Evolutionary conservation across 2,888 invertebrate genomes (phyloP), one percentile per base, ranked within the genome.

Genomic region (Alviniconcha strummeri): DNA sequence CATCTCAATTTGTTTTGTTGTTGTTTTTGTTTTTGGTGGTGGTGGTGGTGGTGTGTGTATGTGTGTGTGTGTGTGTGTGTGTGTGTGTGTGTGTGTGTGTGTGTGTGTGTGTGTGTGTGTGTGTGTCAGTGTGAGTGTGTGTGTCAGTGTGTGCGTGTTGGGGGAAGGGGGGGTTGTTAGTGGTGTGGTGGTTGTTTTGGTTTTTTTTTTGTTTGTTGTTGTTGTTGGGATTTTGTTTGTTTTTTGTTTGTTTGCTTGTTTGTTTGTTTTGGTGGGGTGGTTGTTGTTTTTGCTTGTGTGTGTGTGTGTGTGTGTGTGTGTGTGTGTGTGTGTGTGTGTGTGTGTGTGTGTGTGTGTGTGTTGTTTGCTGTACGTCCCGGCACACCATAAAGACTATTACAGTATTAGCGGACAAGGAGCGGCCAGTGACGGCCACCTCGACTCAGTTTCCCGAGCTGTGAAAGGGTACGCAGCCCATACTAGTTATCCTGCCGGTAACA

Each of bases 261-360:
- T 71, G 71, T 19, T 9, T 3, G 36, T 36, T 36, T 36, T 36
- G 36, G 36, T 36, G 36, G 36, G 36, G 36, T 36, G 0, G 36
- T 36, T 36, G 36, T 36, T 36, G 36, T 3, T 36, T 36, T 36
- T 36, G 36, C 3, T 0, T 36, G 36, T 36, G 36, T 36, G 36
- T 36, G 36, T 36, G 36, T 36, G 36, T 36, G 36, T 36, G 36
- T 36, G 36, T 36, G 17, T 9, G 17, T 9, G 71, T 71, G 17
- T 5, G 9, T 17, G 69, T 69, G 69, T 69, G 69, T 69, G 69
- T 69, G 69, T 69, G 69, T 69, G 69, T 69, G 69, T 69, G 69
- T 69, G 69, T 69, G 69, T 69, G 69, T 69, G 69, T 69, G 69
- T 69, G 69, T 69, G 69, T 69, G 69, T 69, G 71, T n/a, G 71